Evolutionary conservation across 92 coral and sea anemone genomes (phyloP).

Genomic region (Phymanthus crucifer): DNA sequence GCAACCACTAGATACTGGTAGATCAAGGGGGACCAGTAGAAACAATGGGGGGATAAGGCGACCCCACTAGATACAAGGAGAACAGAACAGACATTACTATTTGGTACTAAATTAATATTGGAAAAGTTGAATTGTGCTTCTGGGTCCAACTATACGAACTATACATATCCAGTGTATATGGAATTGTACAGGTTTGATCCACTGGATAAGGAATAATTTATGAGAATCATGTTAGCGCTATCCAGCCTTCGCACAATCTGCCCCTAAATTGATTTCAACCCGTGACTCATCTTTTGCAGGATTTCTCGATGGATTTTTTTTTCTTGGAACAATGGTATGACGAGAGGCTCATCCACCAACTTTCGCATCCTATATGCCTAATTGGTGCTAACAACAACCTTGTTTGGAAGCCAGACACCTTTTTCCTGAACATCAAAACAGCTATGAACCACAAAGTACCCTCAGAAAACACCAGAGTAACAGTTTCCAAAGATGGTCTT

Average conservation of each 20-base stretch:
- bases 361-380: slow-evolving; percentile 50
- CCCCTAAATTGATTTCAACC: too few species aligned
- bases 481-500: slow-evolving; percentile 35
- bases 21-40: background rate
- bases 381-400: slow-evolving; percentile 43
- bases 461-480: slow-evolving; percentile 59
- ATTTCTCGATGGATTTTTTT: slow-evolving; percentile 69
- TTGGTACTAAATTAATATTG: background rate
- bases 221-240: too few species aligned
- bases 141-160: background rate
- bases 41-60: too few species aligned
- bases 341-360: slow-evolving; percentile 64
- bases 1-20: too few species aligned
- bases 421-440: slow-evolving; percentile 67
- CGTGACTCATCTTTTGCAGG: slow-evolving; percentile 37
- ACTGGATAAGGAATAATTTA: too few species aligned
- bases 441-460: slow-evolving; percentile 75
- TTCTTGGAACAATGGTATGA: slow-evolving; percentile 86
- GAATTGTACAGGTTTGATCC: too few species aligned
- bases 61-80: background rate
- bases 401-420: slow-evolving; percentile 90
- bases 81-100: background rate
- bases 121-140: background rate
- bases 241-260: too few species aligned
- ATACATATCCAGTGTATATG: too few species aligned